Base-by-base conservation (phyloP, 2,888 invertebrate genomes). In the Pseudeuparius sepicola region DNA sequence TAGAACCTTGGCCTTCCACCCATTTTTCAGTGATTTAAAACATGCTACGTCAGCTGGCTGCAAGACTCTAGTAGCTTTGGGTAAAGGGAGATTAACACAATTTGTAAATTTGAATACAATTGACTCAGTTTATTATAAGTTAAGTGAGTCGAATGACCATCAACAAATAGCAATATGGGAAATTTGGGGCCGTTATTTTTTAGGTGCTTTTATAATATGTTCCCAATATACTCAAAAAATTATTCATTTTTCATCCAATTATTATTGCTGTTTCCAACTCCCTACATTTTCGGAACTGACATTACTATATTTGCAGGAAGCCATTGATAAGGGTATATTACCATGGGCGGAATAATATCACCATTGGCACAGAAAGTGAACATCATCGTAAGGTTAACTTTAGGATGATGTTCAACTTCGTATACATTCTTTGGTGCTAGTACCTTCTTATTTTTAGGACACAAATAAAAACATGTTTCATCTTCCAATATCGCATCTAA, bases 331-430 rank as follows among this genome's bases (percentile, higher is more conserved):
- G 57, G 55, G 39, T 50, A 57, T 15, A 60, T 50, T 3, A 61
- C 44, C 52, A 58, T 53, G 11, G 59, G 58, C 24, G 57, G 58
- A 4, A 51, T 53, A 14, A 49, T 36, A 24, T 41, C 37, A 23
- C 57, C 58, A 39, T 48, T 32, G 6, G 60, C 59, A 4, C 49
- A 42, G 49, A 61, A 61, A 10, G 57, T 54, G 37, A 59, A 60
- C 53, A 63, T 49, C 1, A 58, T 59, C 9, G 59, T 60, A 13
- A 61, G 39, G n/a, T 48, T 49, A 3, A 48, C 43, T 47, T 61
- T 62, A 7, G 51, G 46, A 15, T 41, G 43, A 23, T 54, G 51
- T 29, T 56, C 57, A 13, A 60, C 46, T 44, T 60, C 54, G 38
- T 60, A 58, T 1, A 61, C 52, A 40, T 57, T 54, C n/a, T n/a